Percentiles rank a stretch among this genome's conserved stretches.
phyloP scores from a whole-genome alignment of 2,797 vertebrate species.

The Sphenodon punctatus region DNA sequence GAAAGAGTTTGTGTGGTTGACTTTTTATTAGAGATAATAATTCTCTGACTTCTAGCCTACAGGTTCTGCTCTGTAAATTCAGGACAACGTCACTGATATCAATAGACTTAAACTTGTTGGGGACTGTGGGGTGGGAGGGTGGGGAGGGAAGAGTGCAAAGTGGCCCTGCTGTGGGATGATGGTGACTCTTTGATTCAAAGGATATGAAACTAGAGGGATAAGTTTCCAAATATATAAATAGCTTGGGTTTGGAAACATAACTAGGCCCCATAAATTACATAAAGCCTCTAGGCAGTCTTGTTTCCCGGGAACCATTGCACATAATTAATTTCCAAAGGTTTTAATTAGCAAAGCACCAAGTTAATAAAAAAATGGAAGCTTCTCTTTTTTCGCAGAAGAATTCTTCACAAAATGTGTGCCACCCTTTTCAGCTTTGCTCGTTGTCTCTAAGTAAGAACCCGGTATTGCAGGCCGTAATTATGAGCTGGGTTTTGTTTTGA shows the following conservation, averaged over 20 bases:
- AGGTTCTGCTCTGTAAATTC: neutral
- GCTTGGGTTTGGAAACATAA: neutral
- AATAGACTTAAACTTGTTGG: neutral
- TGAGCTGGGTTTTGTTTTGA: no score
- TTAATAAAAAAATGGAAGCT: slow-evolving; percentile 35
- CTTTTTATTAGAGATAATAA: no score
- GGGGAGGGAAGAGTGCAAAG: neutral
- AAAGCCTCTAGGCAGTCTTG: neutral
- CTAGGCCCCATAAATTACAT: neutral
- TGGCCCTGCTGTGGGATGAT: accelerated
- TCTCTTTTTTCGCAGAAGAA: neutral
- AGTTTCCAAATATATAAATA: neutral
- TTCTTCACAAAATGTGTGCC: neutral
- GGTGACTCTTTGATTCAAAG: neutral
- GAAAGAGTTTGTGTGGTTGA: no score
- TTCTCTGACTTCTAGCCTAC: no score
- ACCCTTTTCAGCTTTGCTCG: slow-evolving; percentile 44
- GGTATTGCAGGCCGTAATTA: slow-evolving; percentile 71
- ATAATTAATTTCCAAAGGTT: slow-evolving; percentile 25
- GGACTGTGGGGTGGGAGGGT: no score
- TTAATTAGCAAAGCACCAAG: slow-evolving; percentile 48
- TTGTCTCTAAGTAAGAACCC: slow-evolving; percentile 63
- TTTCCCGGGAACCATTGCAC: neutral
- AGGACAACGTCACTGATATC: neutral
- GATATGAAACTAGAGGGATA: neutral